Conservation (phyloP, 1,140 invertebrate genomes). For the Venustaconcha ellipsiformis region DNA sequence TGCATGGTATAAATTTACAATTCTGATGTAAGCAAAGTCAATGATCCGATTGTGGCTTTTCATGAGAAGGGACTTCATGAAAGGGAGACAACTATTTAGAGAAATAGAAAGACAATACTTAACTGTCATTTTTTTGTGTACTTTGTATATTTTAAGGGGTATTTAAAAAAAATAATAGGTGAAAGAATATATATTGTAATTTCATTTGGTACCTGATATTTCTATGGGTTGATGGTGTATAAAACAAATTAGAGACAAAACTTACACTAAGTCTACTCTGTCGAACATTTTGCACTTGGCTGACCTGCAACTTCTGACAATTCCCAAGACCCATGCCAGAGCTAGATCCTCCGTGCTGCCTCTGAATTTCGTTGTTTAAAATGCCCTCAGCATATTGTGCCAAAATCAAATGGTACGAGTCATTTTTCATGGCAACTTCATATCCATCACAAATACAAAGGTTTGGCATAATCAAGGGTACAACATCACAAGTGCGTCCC, state of each 20-base stretch:
- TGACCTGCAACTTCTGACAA: constrained; percentile 39
- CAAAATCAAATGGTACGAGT: constrained; percentile 40
- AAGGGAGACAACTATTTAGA: no score
- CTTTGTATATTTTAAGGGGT: not conserved
- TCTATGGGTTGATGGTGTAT: no score
- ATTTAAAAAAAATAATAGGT: not conserved
- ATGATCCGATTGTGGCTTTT: no score
- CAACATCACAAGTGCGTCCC: constrained; percentile 49
- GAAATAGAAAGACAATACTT: not conserved
- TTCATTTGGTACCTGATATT: not conserved
- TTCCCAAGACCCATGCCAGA: constrained; percentile 29
- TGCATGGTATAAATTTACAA: no score
- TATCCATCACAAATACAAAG: constrained; percentile 64
- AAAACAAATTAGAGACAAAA: not conserved
- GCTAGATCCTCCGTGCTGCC: constrained; percentile 32
- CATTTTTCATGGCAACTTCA: constrained; percentile 42
- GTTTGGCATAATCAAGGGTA: constrained; percentile 58
- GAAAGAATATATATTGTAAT: not conserved
- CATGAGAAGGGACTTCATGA: no score
- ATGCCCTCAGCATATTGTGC: constrained; percentile 59
- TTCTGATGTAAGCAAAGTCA: no score
- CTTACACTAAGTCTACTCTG: constrained; percentile 32
- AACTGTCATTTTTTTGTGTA: not conserved
- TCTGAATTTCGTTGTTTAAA: constrained; percentile 59
- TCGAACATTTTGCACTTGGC: constrained; percentile 36